Conservation (phyloP, 2,797 vertebrate genomes). For the Neopelma chrysocephalum region DNA sequence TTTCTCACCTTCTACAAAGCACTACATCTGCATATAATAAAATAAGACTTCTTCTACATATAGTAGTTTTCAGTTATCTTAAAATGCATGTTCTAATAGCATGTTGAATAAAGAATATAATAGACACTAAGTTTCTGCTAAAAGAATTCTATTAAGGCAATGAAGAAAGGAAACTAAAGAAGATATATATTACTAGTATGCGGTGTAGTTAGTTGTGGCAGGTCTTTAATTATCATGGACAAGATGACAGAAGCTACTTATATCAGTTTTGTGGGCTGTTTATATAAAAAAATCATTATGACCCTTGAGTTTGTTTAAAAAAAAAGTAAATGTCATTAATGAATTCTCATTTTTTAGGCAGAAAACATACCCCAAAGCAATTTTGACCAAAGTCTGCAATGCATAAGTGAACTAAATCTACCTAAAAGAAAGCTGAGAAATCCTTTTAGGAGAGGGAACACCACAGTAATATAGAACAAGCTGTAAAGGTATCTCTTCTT, state of each 20-base stretch:
- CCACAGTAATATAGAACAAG: neutral
- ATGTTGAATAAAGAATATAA: neutral
- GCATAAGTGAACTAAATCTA: neutral
- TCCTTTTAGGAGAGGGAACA: neutral
- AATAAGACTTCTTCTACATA: conserved; percentile 25
- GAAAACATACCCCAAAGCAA: neutral
- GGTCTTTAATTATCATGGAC: conserved; percentile 57
- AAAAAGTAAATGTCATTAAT: neutral
- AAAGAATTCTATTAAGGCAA: conserved; percentile 67
- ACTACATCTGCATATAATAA: neutral
- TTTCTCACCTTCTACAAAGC: neutral
- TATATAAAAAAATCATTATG: conserved; percentile 36
- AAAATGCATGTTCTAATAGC: conserved; percentile 9
- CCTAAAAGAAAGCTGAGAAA: neutral
- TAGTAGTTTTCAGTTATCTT: neutral
- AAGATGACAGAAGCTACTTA: conserved; percentile 66
- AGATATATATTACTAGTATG: conserved; percentile 66
- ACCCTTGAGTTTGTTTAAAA: neutral
- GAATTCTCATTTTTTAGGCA: conserved; percentile 41
- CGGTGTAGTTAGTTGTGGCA: conserved; percentile 53
- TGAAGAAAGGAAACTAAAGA: conserved; percentile 46
- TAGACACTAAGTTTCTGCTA: neutral
- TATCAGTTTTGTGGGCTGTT: conserved; percentile 62
- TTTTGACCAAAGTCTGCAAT: neutral
- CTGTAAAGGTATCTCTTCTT: neutral